phyloP scores from a whole-genome alignment of 2,888 invertebrate species.

The Amaurobius ferox region DNA sequence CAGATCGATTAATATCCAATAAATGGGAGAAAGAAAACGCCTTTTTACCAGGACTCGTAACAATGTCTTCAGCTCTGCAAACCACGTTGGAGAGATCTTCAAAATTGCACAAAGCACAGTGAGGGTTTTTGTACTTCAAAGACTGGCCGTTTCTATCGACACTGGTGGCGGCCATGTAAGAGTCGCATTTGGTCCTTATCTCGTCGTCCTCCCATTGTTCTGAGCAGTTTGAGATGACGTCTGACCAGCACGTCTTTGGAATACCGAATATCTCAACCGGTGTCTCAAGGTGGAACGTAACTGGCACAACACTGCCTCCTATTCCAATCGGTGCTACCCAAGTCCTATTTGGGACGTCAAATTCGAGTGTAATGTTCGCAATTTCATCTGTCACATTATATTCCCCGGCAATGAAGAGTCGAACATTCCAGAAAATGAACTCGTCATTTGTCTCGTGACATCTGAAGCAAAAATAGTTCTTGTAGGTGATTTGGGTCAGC shows the following conservation, averaged over 20 bases:
- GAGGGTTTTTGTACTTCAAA: background rate
- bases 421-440: background rate
- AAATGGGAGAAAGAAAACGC: background rate
- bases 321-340: background rate
- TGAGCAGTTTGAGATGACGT: background rate
- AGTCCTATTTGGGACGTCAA: background rate
- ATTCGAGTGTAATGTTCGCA: too few species aligned
- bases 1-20: background rate
- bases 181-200: background rate
- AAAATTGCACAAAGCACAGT: background rate
- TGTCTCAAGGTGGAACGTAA: background rate
- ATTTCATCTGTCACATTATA: too few species aligned
- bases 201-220: background rate
- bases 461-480: background rate
- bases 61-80: background rate
- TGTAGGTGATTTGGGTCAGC: background rate
- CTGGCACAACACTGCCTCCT: background rate
- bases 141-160: background rate
- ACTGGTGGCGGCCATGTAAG: background rate
- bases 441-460: background rate
- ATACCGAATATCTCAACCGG: background rate
- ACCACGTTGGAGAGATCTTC: background rate
- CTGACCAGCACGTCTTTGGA: background rate
- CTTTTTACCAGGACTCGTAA: background rate
- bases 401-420: background rate